A percentile compares a stretch with the other conserved stretches of the same genome.
phyloP scores from a whole-genome alignment of 1,140 invertebrate species.

The Oedothorax gibbosus region DNA sequence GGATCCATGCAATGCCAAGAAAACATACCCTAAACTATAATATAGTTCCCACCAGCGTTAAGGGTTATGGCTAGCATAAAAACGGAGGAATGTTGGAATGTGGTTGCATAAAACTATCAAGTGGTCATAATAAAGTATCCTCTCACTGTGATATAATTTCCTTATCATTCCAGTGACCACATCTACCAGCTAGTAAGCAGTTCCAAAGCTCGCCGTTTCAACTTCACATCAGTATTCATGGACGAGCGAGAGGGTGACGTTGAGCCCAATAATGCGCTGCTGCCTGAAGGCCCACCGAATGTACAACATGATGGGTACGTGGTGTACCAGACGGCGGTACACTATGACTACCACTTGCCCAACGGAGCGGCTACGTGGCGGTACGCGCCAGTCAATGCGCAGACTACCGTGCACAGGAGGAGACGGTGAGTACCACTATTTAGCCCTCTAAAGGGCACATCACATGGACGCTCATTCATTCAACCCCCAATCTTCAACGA shows the following conservation, averaged over 20 bases:
- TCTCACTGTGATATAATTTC: too few species aligned
- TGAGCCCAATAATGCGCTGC: conserved; percentile 60
- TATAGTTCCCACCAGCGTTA: too few species aligned
- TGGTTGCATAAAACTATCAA: too few species aligned
- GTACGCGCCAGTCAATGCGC: conserved; percentile 22
- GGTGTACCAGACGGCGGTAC: conserved; percentile 62
- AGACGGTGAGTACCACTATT: conserved; percentile 35
- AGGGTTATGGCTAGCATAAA: too few species aligned
- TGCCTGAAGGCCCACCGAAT: conserved; percentile 33
- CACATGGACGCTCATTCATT: too few species aligned
- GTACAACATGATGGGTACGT: conserved; percentile 60
- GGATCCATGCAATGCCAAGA: too few species aligned
- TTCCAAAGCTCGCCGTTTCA: conserved; percentile 62
- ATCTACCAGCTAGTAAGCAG: conserved; percentile 61
- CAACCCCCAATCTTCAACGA: too few species aligned
- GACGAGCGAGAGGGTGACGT: conserved; percentile 63
- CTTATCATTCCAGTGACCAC: conserved; percentile 58
- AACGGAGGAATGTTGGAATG: too few species aligned
- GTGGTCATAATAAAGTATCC: too few species aligned
- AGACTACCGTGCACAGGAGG: conserved; percentile 19
- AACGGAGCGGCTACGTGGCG: conserved; percentile 26
- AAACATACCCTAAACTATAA: too few species aligned
- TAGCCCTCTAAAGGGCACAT: too few species aligned
- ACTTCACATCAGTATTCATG: conserved; percentile 63
- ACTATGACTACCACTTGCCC: conserved; percentile 60